Base-by-base conservation (phyloP, 2,113 vertebrate species). In the Ceyx cyanopectus region DNA sequence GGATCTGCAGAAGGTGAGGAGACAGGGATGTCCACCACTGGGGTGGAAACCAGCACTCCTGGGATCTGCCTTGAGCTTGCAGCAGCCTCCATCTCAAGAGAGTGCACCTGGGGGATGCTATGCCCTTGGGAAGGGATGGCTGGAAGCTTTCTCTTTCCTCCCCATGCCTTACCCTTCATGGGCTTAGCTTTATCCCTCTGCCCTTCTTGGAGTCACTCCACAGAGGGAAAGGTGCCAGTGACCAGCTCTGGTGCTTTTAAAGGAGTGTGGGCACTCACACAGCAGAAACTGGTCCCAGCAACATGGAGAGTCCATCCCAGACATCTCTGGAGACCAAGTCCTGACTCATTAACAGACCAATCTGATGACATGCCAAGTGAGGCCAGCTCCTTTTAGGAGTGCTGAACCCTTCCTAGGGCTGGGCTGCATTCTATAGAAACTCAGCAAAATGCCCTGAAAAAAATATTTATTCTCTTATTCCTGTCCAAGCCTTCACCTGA, bases 11-110 rank as follows among this genome's bases (percentile, higher is more conserved):
- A 34, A 48, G 17, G 12, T 19, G 2, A 37, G 40, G 58, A 82
- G 50, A 21, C 10, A 2, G 0, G 2, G 26, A 17, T 75, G 32
- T 34, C 53, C 50, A 5, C 12, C 2, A 0, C 4, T 60, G 22
- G 66, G 7, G 4, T 68, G 57, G 27, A 27, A 80, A 17, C 1
- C 29, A 29, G 5, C 3, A 1, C 3, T 60, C 9, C 32, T 56
- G 32, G 43, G 11, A 19, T 14, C 58, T 37, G 4, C 12, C 16
- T 6, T 87, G 67, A 37, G 32, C 12, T 51, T 43, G 10, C 41
- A 43, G 21, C 54, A 57, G 17, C 26, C 20, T 69, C 45, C 72
- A 22, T 24, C 40, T 45, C 50, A 53, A 26, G 15, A 69, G 32
- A 30, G 16, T 56, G 15, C 53, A 30, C 54, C n/a, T 69, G 24